Evolutionary conservation across 2,888 invertebrate genomes (phyloP).

Genomic region (Pristionchus arcanus): DNA sequence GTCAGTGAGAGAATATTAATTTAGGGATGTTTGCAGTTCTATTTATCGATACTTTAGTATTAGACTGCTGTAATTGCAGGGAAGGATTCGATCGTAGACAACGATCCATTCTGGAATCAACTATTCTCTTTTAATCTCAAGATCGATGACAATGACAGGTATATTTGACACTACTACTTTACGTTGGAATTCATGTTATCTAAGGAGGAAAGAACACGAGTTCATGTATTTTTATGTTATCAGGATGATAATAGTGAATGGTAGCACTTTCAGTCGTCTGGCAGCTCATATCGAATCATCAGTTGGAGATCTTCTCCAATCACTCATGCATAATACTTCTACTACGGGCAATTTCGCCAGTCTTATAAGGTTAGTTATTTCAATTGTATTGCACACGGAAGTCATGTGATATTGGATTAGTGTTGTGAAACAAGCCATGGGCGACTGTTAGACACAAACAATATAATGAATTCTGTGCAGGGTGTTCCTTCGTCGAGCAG

Average conservation of each 20-base stretch:
- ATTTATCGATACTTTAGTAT: not conserved
- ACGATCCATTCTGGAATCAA: slow-evolving; percentile 95
- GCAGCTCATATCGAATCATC: slow-evolving; percentile 38
- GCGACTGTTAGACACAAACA: not conserved
- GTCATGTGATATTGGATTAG: not conserved
- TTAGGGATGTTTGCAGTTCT: not conserved
- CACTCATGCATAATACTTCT: slow-evolving; percentile 89
- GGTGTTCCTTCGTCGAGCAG: slow-evolving; percentile 85
- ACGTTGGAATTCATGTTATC: not conserved
- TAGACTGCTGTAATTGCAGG: slow-evolving; percentile 80
- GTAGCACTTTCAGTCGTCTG: slow-evolving; percentile 3
- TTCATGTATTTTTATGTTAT: not conserved
- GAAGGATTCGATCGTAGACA: slow-evolving; percentile 87
- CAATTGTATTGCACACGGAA: not conserved
- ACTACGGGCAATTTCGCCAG: slow-evolving; percentile 93
- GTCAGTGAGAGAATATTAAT: not conserved
- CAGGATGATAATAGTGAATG: not conserved
- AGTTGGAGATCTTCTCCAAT: slow-evolving; percentile 81
- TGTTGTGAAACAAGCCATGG: too few relatives aligned
- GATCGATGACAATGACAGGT: slow-evolving; percentile 75
- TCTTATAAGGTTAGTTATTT: slow-evolving; percentile 84
- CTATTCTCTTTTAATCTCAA: slow-evolving; percentile 88
- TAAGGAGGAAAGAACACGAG: not conserved
- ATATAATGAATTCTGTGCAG: not conserved
- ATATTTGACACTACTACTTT: not conserved